A percentile compares a stretch with the other conserved stretches of the same genome.
Evolutionary conservation across 2,113 vertebrate species (phyloP).

Genomic region (Triplophysa siluroides): DNA sequence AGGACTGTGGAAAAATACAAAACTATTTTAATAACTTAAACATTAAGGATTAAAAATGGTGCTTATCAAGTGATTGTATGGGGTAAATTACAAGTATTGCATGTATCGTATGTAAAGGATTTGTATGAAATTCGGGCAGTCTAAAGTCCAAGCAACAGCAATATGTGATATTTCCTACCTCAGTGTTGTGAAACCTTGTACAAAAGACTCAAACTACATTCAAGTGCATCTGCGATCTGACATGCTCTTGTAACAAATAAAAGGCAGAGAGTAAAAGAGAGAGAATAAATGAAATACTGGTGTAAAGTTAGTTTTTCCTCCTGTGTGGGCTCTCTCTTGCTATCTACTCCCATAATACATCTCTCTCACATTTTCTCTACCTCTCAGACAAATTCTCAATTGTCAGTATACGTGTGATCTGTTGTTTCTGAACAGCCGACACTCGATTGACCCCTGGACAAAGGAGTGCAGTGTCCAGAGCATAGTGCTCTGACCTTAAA

Average conservation of each 20-base stretch:
- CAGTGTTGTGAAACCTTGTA: background rate
- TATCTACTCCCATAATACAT: conserved; percentile 15
- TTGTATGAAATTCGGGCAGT: too few relatives aligned
- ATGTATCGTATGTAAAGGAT: too few relatives aligned
- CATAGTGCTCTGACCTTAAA: conserved; percentile 57
- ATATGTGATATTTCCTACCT: background rate
- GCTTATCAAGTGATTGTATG: too few relatives aligned
- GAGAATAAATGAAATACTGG: background rate
- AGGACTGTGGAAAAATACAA: background rate
- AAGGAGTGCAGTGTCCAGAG: conserved; percentile 54
- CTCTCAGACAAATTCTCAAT: conserved; percentile 66
- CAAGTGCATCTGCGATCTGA: conserved; percentile 29
- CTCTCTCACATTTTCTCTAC: conserved; percentile 33
- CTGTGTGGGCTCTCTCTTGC: background rate
- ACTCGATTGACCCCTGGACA: conserved; percentile 68
- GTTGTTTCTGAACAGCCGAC: conserved; percentile 65
- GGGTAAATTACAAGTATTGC: too few relatives aligned
- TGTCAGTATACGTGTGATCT: conserved; percentile 67
- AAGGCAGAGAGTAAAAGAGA: conserved; percentile 23
- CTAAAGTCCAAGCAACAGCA: too few relatives aligned
- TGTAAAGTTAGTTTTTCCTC: conserved; percentile 53
- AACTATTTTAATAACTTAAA: too few relatives aligned
- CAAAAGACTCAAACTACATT: background rate
- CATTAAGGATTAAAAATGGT: too few relatives aligned
- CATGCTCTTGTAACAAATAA: conserved; percentile 44